A percentile compares a stretch with the other conserved stretches of the same genome.
Conservation (phyloP, 2,888 invertebrate species). For the Blastobasis adustella region DNA sequence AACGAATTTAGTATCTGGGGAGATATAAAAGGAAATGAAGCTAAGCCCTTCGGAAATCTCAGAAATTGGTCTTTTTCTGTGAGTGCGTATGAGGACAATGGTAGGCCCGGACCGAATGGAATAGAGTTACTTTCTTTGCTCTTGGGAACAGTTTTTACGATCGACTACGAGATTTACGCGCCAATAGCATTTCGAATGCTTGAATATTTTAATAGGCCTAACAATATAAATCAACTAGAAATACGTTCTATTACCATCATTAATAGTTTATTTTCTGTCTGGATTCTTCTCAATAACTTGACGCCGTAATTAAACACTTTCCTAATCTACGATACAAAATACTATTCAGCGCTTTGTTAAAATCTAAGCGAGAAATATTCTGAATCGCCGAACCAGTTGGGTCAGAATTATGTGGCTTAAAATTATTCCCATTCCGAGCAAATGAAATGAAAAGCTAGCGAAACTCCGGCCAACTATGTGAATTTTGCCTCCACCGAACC, state of each 20-base stretch:
- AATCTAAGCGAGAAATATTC: no score
- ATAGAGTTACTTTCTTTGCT: conserved; percentile 53
- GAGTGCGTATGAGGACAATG: conserved; percentile 68
- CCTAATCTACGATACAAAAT: no score
- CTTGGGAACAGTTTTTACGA: conserved; percentile 66
- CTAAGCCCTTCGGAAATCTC: conserved; percentile 74
- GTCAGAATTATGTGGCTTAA: no score
- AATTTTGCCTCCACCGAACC: conserved; percentile 42
- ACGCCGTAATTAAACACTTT: no score
- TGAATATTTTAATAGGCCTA: conserved; percentile 52
- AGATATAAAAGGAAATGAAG: conserved; percentile 74
- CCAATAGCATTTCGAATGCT: conserved; percentile 46
- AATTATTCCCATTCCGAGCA: not conserved
- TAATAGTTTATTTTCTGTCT: no score
- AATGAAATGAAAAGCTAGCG: conserved; percentile 12
- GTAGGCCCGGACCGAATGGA: conserved; percentile 55
- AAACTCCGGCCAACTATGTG: conserved; percentile 35
- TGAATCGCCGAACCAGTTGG: no score
- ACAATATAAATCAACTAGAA: not conserved
- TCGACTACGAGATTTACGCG: conserved; percentile 59
- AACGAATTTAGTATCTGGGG: conserved; percentile 73
- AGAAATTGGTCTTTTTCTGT: conserved; percentile 67
- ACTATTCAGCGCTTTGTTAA: no score
- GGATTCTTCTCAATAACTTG: no score
- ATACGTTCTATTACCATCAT: no score